Base-by-base conservation (phyloP, 2,113 vertebrate species). In the Pedionomus torquatus region DNA sequence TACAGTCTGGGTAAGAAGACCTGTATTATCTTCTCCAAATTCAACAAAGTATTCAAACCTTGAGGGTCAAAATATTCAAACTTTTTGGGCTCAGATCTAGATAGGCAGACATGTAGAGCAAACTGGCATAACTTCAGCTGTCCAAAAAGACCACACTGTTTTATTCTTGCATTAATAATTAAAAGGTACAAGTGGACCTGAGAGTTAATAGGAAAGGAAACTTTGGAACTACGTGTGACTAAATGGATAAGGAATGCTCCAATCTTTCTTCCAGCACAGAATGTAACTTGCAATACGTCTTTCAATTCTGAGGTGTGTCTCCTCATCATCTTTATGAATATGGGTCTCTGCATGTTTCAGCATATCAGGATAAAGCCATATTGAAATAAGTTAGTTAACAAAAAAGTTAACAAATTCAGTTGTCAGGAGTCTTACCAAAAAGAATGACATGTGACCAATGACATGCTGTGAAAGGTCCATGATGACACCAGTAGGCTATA, bases 131-230 rank as follows among this genome's bases (percentile, higher is more conserved):
- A 14, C 1, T 74, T 69, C 71, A 93, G 28, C 25, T 74, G 16
- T 66, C 58, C 23, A 74, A 74, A 83, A 86, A 66, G 31, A 23
- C 54, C 24, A 57, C 23, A 25, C 5, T 35, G 23, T 43, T 85
- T 96, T 83, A 92, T 63, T 77, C 68, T 86, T 71, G 20, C 9
- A 41, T 86, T 78, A 93, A 87, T 87, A 89, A 89, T 87, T 84
- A 33, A 89, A 89, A 91, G 3, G 12, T 71, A 51, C 35, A 83
- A 81, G 55, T 60, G 39, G 55, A 87, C 64, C 30, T 81, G 39
- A 61, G 54, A 60, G 15, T 89, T 89, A 91, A 87, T 87, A 89
- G 91, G n/a, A 44, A 20, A 58, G 28, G n/a, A 94, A 93, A 88
- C 44, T 74, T 69, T 80, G 41, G 28, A 93, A 70, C 28, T 17